Conservation (phyloP, 2,888 invertebrate genomes). For the Clostera curtula region DNA sequence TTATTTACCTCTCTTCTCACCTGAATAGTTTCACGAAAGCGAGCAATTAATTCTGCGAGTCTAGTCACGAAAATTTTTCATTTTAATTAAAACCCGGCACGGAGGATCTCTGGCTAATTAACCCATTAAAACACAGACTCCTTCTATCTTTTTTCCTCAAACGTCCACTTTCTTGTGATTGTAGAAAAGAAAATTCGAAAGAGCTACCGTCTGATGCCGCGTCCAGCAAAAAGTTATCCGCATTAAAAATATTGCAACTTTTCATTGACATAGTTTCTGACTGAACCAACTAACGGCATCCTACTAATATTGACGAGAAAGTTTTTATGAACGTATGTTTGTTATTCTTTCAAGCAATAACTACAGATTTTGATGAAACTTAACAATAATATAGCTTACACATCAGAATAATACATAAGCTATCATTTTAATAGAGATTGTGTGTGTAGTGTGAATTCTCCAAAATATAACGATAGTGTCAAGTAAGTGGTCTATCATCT, state of each 20-base stretch:
- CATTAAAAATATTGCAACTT: background rate
- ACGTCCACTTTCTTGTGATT: conserved; percentile 64
- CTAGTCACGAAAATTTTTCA: conserved; percentile 72
- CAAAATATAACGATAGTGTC: no score
- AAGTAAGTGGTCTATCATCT: no score
- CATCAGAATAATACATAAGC: no score
- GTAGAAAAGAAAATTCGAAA: conserved; percentile 41
- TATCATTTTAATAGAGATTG: no score
- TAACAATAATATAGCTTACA: no score
- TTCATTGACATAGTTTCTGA: no score
- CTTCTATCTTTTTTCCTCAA: conserved; percentile 57
- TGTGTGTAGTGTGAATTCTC: no score
- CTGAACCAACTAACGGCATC: no score
- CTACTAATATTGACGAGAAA: no score
- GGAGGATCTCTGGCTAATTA: conserved; percentile 71
- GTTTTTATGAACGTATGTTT: no score
- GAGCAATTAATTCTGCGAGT: conserved; percentile 64
- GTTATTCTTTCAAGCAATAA: no score
- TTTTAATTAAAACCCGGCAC: conserved; percentile 70
- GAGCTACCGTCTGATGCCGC: conserved; percentile 11
- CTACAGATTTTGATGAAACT: no score
- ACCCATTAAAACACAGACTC: conserved; percentile 72
- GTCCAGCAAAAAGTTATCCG: conserved; percentile 1
- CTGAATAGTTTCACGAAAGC: conserved; percentile 67
- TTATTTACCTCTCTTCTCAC: conserved; percentile 54